Base-by-base conservation (phyloP, 2,113 vertebrate species). In the Anthoscopus minutus region DNA sequence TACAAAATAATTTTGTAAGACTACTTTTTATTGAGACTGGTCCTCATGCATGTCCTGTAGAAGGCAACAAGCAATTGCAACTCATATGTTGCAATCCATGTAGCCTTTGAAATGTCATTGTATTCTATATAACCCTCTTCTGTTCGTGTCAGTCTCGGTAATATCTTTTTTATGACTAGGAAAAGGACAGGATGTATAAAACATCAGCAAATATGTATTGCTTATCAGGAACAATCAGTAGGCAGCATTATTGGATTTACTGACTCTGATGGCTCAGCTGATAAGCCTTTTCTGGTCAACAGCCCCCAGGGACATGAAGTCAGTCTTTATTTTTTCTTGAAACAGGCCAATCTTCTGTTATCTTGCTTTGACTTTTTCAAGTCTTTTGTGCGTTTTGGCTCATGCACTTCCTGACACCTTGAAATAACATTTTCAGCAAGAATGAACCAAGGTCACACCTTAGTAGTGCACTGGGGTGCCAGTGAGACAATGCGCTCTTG, bases 61-160 rank as follows among this genome's bases (percentile, higher is more conserved):
- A 72, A 24, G 48, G 30, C 23, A 80, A 24, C 1, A 25, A 56
- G 11, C 1, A 28, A 17, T 12, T 72, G 47, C 30, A 72, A 18
- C 53, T 93, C 3, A 4, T 54, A 10, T 1, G 0, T 15, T n/a
- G 14, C 3, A 3, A 22, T 27, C 28, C 13, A 18, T 15, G 4
- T 31, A n/a, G 11, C 44, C 40, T 84, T 73, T 31, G 57, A 70
- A 77, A 81, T 17, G 4, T 66, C 51, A 18, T 2, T 27, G 4
- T 44, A 2, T 61, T 65, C 42, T 78, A 12, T 23, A 11, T 53
- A 78, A 61, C 4, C 17, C 33, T 5, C 7, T 61, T 22, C 13
- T 30, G 25, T 45, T 86, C 48, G 1, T n/a, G 56, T 72, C 27
- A 51, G 25, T 76, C 48, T 64, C 64, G 13, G 73, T 81, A 45